These are phyloP conservation scores for Neogobius melanostomus DNA, from an alignment of 2,113 vertebrate genomes.

Conservation along the genomic window DNA sequence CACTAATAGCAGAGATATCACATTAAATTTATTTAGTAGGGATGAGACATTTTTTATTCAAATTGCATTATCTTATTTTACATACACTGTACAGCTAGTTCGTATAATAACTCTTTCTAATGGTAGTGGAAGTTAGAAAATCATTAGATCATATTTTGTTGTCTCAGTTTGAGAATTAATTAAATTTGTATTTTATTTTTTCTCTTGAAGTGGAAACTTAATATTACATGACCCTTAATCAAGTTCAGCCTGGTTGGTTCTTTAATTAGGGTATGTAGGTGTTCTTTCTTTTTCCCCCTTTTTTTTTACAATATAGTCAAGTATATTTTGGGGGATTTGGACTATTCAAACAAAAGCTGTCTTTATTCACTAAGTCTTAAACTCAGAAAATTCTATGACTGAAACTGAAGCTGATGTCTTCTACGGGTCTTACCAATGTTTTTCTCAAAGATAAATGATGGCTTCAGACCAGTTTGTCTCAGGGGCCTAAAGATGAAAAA, in stretches of 20 bases:
- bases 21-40: no score
- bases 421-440: slow-evolving; percentile 48
- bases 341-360: not conserved
- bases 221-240: not conserved
- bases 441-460: slow-evolving; percentile 75
- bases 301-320: not conserved
- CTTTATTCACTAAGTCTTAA: not conserved
- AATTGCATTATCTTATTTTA: no score
- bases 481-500: slow-evolving; percentile 75
- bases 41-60: no score
- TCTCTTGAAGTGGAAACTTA: not conserved
- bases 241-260: not conserved
- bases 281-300: not conserved
- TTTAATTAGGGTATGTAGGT: not conserved
- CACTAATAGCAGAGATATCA: no score
- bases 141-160: no score
- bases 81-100: no score
- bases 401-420: slow-evolving; percentile 18
- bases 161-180: no score
- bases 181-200: no score
- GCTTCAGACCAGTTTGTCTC: slow-evolving; percentile 67
- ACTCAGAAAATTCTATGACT: slow-evolving; percentile 10
- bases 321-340: not conserved
- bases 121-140: not conserved
- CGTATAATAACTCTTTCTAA: not conserved